These are phyloP conservation scores for Pygathrix nemaeus DNA, from an alignment of 2,113 vertebrate genomes.

Conservation along the genomic window DNA sequence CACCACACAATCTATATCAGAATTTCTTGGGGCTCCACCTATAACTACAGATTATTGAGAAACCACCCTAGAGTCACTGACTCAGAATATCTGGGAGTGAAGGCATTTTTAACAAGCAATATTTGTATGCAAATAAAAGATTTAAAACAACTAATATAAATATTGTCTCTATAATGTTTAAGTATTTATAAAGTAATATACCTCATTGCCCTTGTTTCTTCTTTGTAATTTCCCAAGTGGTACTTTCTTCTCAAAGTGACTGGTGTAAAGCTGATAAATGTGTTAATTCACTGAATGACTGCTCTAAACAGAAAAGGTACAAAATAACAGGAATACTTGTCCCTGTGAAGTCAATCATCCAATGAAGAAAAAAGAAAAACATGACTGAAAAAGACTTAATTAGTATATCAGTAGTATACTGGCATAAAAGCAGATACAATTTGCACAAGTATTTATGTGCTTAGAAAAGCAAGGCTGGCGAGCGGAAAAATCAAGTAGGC, in stretches of 20 bases:
- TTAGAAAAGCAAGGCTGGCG: not conserved
- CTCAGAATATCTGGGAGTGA: not conserved
- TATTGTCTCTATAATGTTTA: not conserved
- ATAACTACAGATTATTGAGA: not conserved
- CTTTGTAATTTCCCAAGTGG: not conserved
- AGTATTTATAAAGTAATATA: conserved; percentile 4
- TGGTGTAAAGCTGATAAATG: not conserved
- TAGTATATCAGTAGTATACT: too few relatives aligned
- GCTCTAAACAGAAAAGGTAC: not conserved
- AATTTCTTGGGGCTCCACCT: not conserved
- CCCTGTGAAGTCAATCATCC: not conserved
- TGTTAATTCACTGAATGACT: not conserved
- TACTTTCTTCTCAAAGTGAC: not conserved
- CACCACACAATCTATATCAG: not conserved
- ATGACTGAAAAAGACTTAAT: not conserved
- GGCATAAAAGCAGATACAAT: not conserved
- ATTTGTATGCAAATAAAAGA: not conserved
- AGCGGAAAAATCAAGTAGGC: not conserved
- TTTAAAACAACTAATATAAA: not conserved
- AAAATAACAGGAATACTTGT: not conserved
- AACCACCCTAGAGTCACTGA: not conserved
- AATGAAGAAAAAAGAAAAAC: not conserved
- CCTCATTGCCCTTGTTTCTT: not conserved
- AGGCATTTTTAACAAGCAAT: not conserved
- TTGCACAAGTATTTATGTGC: not conserved